Evolutionary conservation across 1,140 invertebrate species (phyloP), one percentile per base, ranked within the genome.

Genomic region (Hirudo medicinalis): DNA sequence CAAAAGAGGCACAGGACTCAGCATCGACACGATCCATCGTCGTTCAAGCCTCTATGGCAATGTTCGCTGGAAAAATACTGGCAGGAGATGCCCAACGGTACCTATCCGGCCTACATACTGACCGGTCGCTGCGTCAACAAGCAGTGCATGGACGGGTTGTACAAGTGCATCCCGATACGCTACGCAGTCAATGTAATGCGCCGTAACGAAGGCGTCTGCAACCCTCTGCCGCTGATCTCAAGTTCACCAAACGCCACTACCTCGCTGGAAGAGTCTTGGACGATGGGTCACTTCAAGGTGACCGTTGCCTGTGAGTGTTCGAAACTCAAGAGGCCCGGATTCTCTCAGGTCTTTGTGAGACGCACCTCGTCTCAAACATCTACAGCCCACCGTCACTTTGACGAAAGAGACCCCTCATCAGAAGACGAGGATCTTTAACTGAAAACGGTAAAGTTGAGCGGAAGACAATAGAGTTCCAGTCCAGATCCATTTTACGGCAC

Each of bases 231-330:
- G 13, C 32, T 70, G 43, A 63, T 63, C 57, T 25, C 22, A 22
- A 25, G 20, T 19, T n/a, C 27, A 22, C 36, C 32, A 25, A 68
- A 68, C 67, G 32, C 25, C 66, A 68, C 29, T 25, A 55, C 67
- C 20, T 36, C 20, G 15, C 40, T 57, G 54, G 72, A 72, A 67
- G 67, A 72, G 22, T 54, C 49, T 0, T 72, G 72, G 72, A 40
- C 19, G 1, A 54, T 72, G 43, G 22, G 32, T 22, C 25, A 69
- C 63, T 57, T 54, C 68, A 72, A 72, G 68, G 72, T 60, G 27
- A 70, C 55, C 19, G 72, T 72, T 13, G 54, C 43, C 53, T 72
- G 72, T 53, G 72, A 72, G 49, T 72, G 72, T 54, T 43, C 69
- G 13, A 20, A 25, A 11, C 19, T 25, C n/a, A 70, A 53, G 69